phyloP scores from a whole-genome alignment of 2,113 vertebrate genomes.

The Lontra canadensis region DNA sequence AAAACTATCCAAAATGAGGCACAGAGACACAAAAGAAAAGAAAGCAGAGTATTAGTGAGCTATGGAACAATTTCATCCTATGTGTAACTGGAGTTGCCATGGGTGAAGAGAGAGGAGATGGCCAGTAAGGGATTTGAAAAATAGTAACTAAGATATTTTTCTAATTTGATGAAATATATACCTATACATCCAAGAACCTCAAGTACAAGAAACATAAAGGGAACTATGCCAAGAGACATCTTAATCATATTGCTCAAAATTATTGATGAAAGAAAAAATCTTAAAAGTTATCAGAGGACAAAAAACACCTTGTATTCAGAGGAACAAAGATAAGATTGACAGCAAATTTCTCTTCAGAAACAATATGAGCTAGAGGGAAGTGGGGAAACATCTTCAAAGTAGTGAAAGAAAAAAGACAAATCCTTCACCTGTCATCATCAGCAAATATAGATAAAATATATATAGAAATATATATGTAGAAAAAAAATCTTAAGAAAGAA shows the following conservation, averaged over 20 bases:
- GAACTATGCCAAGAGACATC: neutral
- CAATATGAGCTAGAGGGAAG: neutral
- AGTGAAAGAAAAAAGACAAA: neutral
- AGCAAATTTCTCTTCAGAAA: neutral
- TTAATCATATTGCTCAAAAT: conserved; percentile 3
- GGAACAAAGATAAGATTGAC: neutral
- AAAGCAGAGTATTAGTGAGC: neutral
- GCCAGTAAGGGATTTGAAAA: neutral
- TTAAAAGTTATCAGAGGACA: neutral
- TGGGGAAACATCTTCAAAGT: neutral
- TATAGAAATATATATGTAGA: neutral
- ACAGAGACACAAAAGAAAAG: neutral
- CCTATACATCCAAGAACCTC: neutral
- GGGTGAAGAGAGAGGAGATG: neutral
- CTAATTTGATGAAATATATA: neutral
- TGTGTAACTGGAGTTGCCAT: neutral
- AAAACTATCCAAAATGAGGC: neutral
- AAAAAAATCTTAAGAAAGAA: neutral
- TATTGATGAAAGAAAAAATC: neutral
- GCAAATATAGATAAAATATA: too few relatives aligned
- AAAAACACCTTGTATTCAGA: neutral
- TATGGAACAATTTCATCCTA: neutral
- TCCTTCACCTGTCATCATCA: neutral
- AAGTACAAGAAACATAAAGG: neutral
- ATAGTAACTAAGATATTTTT: neutral